phyloP scores from a whole-genome alignment of 2,797 vertebrate species.

The Gadopsis bispinosus region DNA sequence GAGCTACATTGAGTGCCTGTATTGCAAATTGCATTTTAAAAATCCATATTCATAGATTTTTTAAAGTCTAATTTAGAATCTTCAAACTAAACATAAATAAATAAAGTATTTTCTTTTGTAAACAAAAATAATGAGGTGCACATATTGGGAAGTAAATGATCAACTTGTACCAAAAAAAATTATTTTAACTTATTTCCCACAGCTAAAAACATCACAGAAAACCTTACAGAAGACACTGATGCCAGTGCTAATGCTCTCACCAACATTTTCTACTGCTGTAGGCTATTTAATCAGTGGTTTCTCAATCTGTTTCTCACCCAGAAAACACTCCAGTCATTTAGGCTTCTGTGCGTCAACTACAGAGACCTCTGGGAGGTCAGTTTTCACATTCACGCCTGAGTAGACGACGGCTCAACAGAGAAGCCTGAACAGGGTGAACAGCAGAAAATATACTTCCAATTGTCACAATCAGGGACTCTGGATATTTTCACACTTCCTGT shows the following conservation, averaged over 20 bases:
- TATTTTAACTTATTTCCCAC: neutral
- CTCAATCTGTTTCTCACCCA: neutral
- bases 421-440: neutral
- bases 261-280: neutral
- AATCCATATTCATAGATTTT: neutral
- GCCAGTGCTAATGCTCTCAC: neutral
- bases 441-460: neutral
- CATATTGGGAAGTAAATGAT: neutral
- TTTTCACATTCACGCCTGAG: conserved; percentile 14
- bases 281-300: neutral
- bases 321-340: neutral
- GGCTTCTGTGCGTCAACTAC: neutral
- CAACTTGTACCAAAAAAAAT: neutral
- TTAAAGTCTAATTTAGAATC: neutral
- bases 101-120: too few relatives aligned
- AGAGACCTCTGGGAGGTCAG: conserved; percentile 1
- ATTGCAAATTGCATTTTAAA: neutral
- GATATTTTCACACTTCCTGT: neutral
- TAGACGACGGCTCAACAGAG: conserved; percentile 10
- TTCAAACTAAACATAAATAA: neutral
- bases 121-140: neutral
- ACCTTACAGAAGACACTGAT: neutral
- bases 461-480: neutral
- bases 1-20: neutral
- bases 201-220: neutral